Conservation (phyloP, 2,797 vertebrate genomes). For the Parauchenoglanis punctatus region DNA sequence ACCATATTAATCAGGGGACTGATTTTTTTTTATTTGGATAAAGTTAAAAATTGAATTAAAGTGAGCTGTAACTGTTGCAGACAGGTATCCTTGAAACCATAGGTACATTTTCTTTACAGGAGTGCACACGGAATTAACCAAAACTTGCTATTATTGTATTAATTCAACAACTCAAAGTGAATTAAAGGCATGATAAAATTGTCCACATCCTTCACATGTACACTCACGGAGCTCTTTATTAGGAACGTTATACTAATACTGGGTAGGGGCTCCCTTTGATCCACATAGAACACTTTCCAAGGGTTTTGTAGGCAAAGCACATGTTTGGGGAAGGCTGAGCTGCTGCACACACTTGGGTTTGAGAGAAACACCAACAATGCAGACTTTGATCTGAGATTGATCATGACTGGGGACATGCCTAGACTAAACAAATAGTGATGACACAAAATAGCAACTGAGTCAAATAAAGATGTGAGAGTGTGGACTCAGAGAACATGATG, state of each 20-base stretch:
- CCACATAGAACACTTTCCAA: slow-evolving; percentile 89
- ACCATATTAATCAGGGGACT: not conserved
- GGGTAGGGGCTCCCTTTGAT: slow-evolving; percentile 58
- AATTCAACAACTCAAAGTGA: not conserved
- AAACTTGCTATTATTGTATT: not conserved
- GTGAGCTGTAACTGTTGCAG: not conserved
- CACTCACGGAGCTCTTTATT: not conserved
- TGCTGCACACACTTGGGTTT: slow-evolving; percentile 85
- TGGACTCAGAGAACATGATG: too few relatives aligned
- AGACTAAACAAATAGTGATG: too few relatives aligned
- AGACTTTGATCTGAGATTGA: not conserved
- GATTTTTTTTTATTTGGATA: not conserved
- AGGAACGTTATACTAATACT: not conserved
- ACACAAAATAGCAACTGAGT: too few relatives aligned
- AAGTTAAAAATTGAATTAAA: not conserved
- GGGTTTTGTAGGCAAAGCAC: slow-evolving; percentile 92
- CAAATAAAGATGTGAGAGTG: too few relatives aligned
- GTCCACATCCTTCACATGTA: not conserved
- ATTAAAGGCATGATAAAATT: not conserved
- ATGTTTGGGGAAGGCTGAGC: slow-evolving; percentile 83
- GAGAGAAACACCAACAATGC: slow-evolving; percentile 40
- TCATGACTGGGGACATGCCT: too few relatives aligned
- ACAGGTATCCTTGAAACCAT: not conserved
- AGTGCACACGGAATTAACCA: not conserved
- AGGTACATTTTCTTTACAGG: not conserved